phyloP scores from a whole-genome alignment of 2,888 invertebrate genomes.

The Tiliacea aurago region DNA sequence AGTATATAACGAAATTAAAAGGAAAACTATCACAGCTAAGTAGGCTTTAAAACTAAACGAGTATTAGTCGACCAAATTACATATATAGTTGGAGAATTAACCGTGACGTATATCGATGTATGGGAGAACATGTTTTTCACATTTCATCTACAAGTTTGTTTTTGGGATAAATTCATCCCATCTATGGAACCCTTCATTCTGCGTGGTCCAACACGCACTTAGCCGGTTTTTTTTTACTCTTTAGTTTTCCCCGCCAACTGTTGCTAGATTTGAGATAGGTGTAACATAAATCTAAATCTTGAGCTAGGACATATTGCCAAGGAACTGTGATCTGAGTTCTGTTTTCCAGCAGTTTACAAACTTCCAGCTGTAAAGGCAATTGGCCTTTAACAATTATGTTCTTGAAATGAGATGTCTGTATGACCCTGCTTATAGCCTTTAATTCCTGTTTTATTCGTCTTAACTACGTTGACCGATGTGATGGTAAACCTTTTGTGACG shows the following conservation, averaged over 20 bases:
- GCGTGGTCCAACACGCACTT: too few species aligned
- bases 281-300: neutral
- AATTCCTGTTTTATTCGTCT: conserved; percentile 24
- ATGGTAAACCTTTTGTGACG: conserved; percentile 40
- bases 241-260: neutral
- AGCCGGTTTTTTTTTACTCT: neutral
- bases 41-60: too few species aligned
- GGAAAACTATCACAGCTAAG: too few species aligned
- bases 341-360: neutral
- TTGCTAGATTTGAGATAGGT: neutral
- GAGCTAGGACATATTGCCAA: neutral
- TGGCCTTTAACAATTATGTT: neutral
- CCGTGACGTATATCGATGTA: too few species aligned
- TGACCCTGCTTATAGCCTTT: neutral
- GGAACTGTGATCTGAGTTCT: neutral
- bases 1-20: too few species aligned
- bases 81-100: too few species aligned
- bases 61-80: too few species aligned
- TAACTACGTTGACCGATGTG: conserved; percentile 34
- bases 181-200: too few species aligned
- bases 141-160: too few species aligned
- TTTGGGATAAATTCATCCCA: too few species aligned
- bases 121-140: too few species aligned
- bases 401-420: neutral
- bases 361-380: too few species aligned